phyloP scores from a whole-genome alignment of 2,888 invertebrate species.

The Amaurobius ferox region DNA sequence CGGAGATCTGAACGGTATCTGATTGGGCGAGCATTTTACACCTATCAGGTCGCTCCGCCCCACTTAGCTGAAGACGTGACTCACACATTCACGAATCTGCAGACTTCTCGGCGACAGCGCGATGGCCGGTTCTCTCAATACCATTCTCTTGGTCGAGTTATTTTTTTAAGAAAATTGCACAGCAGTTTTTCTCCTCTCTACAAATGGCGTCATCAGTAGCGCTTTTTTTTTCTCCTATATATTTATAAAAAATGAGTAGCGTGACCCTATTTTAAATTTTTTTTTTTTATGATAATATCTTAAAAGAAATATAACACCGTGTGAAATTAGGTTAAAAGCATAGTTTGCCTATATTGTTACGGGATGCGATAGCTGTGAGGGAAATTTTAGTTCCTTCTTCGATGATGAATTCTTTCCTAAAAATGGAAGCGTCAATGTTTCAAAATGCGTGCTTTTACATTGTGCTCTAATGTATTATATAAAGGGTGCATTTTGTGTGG shows the following conservation, averaged over 20 bases:
- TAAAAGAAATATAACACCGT: neutral
- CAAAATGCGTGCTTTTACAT: too few relatives aligned
- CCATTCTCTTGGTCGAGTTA: slow-evolving; percentile 32
- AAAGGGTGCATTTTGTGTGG: too few relatives aligned
- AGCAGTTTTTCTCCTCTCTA: slow-evolving; percentile 19
- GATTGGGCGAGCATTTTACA: slow-evolving; percentile 60
- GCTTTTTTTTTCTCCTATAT: slow-evolving; percentile 10
- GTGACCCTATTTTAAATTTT: slow-evolving; percentile 4
- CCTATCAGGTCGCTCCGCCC: slow-evolving; percentile 72
- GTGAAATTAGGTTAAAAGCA: slow-evolving; percentile 24
- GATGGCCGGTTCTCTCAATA: slow-evolving; percentile 28
- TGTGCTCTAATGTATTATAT: too few relatives aligned
- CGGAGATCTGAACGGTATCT: slow-evolving; percentile 38
- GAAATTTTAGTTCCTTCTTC: too few relatives aligned
- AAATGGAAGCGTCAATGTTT: too few relatives aligned
- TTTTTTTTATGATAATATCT: neutral
- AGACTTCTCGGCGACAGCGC: slow-evolving; percentile 54
- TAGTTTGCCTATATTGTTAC: neutral
- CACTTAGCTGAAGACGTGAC: slow-evolving; percentile 43
- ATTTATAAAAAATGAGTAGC: slow-evolving; percentile 22
- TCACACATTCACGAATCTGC: slow-evolving; percentile 58
- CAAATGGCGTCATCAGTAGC: slow-evolving; percentile 29
- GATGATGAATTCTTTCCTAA: too few relatives aligned
- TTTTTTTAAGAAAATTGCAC: slow-evolving; percentile 66
- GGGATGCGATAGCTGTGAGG: too few relatives aligned